Evolutionary conservation across 2,888 invertebrate species (phyloP).

Genomic region (Heliconius hortense): DNA sequence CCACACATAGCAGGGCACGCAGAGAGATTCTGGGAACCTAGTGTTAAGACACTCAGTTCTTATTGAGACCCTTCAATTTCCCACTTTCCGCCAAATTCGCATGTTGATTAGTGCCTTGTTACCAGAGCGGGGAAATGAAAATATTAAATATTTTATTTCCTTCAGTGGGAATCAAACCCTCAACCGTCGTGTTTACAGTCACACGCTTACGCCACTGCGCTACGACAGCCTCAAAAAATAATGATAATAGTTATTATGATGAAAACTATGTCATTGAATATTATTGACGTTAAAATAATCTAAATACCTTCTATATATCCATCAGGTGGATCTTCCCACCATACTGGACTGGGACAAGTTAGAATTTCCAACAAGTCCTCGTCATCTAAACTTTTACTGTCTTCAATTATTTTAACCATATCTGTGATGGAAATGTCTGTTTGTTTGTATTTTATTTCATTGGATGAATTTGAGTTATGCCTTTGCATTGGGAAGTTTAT

Average conservation of each 20-base stretch:
- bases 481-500: not conserved
- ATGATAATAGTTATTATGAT: no score
- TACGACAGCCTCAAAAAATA: not conserved
- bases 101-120: no score
- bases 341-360: slow-evolving; percentile 74
- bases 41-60: no score
- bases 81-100: no score
- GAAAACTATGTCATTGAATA: no score
- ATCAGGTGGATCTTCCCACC: slow-evolving; percentile 70
- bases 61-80: no score
- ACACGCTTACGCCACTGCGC: not conserved
- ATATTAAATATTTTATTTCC: not conserved
- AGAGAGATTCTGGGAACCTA: not conserved
- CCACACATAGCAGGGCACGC: not conserved
- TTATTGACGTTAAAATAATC: no score
- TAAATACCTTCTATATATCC: slow-evolving; percentile 54
- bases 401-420: slow-evolving; percentile 57
- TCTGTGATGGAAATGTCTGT: slow-evolving; percentile 53
- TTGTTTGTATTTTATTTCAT: slow-evolving; percentile 11
- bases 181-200: not conserved
- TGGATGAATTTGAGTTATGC: slow-evolving; percentile 14
- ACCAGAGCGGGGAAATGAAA: not conserved
- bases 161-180: not conserved
- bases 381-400: slow-evolving; percentile 56
- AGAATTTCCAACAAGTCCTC: slow-evolving; percentile 72